Evolutionary conservation across 2,888 invertebrate genomes (phyloP).

Genomic region (Patella ulyssiponensis): DNA sequence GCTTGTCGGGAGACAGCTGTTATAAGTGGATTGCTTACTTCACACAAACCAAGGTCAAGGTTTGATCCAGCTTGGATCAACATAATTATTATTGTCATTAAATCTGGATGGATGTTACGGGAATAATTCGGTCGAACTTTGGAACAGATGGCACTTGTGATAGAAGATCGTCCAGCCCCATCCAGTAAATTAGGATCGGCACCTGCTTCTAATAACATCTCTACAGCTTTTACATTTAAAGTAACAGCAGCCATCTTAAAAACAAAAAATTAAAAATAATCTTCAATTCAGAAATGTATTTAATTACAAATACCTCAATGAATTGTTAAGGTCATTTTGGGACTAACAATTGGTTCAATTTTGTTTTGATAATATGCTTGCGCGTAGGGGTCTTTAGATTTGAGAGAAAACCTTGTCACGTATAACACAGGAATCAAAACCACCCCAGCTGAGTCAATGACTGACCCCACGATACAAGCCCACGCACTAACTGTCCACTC

Average conservation of each 20-base stretch:
- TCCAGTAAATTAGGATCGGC: conserved; percentile 52
- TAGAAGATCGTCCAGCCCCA: conserved; percentile 46
- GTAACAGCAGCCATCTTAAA: conserved; percentile 47
- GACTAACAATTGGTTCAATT: no score
- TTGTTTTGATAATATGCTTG: no score
- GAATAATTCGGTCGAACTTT: conserved; percentile 26
- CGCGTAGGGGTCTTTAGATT: no score
- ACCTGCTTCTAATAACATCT: conserved; percentile 48
- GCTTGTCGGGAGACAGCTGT: conserved; percentile 49
- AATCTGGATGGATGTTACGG: conserved; percentile 30
- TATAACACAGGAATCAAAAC: no score
- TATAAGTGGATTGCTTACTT: conserved; percentile 55
- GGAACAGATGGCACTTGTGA: conserved; percentile 52
- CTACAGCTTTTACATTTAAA: conserved; percentile 42
- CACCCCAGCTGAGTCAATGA: no score
- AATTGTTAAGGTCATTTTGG: no score
- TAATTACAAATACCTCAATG: no score
- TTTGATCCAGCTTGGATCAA: conserved; percentile 47
- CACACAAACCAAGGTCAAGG: conserved; percentile 42
- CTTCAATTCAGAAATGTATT: background rate
- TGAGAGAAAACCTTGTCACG: no score
- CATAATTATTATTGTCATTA: conserved; percentile 48
- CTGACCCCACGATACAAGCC: no score
- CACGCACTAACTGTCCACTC: no score
- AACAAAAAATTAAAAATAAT: background rate